Evolutionary conservation across 2,113 vertebrate genomes (phyloP).

Genomic region (Clarias batrachus): DNA sequence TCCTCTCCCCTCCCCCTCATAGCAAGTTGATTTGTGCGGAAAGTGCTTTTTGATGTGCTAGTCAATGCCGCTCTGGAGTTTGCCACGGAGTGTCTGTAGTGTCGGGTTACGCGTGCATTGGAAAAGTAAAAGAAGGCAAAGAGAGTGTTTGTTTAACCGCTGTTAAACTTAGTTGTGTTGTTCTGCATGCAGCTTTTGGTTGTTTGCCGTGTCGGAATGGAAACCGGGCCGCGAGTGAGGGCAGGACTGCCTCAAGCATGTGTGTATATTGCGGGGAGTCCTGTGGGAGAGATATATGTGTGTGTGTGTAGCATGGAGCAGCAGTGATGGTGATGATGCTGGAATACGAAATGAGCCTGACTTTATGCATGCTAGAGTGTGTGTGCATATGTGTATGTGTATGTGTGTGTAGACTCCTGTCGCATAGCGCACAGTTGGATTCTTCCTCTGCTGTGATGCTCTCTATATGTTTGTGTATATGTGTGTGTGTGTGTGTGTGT

Average conservation of each 20-base stretch:
- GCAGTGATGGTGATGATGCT: slow-evolving; percentile 30
- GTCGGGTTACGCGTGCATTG: slow-evolving; percentile 23
- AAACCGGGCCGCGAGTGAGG: background rate
- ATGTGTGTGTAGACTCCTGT: slow-evolving; percentile 35
- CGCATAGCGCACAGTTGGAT: slow-evolving; percentile 45
- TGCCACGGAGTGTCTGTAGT: slow-evolving; percentile 3
- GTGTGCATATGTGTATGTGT: slow-evolving; percentile 17
- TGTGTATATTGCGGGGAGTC: background rate
- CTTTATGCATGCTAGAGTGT: background rate
- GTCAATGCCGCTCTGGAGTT: slow-evolving; percentile 38
- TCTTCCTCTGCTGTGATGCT: slow-evolving; percentile 22
- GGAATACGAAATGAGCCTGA: slow-evolving; percentile 12
- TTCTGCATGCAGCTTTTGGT: slow-evolving; percentile 2
- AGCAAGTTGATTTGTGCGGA: slow-evolving; percentile 37
- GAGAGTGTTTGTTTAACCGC: background rate
- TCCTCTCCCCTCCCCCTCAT: slow-evolving; percentile 22
- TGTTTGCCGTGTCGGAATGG: background rate
- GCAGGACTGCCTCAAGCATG: background rate
- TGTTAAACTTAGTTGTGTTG: slow-evolving; percentile 17
- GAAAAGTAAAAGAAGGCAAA: background rate
- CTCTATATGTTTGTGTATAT: background rate
- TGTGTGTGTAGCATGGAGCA: slow-evolving; percentile 19
- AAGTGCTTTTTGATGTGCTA: slow-evolving; percentile 43
- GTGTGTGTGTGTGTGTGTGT: slow-evolving; percentile 23
- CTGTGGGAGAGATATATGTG: background rate